Percentiles rank a stretch among this genome's conserved stretches.
These are phyloP conservation scores for Ennomos quercinarius DNA, from an alignment of 2,888 invertebrate species.

Conservation along the genomic window DNA sequence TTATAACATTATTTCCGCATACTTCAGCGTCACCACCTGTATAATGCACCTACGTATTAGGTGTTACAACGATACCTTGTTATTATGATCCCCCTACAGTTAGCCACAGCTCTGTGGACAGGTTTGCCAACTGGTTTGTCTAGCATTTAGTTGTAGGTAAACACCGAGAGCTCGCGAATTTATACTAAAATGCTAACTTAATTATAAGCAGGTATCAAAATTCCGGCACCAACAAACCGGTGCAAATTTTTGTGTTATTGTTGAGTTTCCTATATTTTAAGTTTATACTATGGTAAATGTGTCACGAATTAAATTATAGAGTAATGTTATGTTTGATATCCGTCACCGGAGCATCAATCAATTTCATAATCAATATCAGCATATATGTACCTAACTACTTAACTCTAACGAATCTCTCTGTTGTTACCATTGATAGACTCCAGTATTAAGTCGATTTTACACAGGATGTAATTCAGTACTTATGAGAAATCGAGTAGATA, in stretches of 20 bases:
- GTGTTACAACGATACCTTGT: background rate
- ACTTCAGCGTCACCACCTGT: too few relatives aligned
- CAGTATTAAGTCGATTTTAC: too few relatives aligned
- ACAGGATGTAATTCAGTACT: background rate
- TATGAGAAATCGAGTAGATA: conserved; percentile 9
- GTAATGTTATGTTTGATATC: too few relatives aligned
- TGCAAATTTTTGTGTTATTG: conserved; percentile 8
- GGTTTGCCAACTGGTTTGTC: conserved; percentile 13
- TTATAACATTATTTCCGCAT: too few relatives aligned
- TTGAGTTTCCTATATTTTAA: background rate
- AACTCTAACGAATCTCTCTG: too few relatives aligned
- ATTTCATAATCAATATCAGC: too few relatives aligned
- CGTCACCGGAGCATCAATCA: too few relatives aligned
- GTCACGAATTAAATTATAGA: too few relatives aligned
- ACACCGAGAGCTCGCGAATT: conserved; percentile 10
- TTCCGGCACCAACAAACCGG: conserved; percentile 1
- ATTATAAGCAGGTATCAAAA: conserved; percentile 5
- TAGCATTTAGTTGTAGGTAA: conserved; percentile 9
- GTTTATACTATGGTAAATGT: too few relatives aligned
- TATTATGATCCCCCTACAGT: conserved; percentile 12
- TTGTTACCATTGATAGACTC: too few relatives aligned
- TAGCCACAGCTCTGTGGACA: conserved; percentile 3
- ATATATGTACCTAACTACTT: too few relatives aligned
- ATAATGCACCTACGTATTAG: too few relatives aligned
- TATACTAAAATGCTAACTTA: conserved; percentile 10